A percentile compares a stretch with the other conserved stretches of the same genome.
Conservation (phyloP, 2,113 vertebrate genomes). For the Gallinago jamesoni region DNA sequence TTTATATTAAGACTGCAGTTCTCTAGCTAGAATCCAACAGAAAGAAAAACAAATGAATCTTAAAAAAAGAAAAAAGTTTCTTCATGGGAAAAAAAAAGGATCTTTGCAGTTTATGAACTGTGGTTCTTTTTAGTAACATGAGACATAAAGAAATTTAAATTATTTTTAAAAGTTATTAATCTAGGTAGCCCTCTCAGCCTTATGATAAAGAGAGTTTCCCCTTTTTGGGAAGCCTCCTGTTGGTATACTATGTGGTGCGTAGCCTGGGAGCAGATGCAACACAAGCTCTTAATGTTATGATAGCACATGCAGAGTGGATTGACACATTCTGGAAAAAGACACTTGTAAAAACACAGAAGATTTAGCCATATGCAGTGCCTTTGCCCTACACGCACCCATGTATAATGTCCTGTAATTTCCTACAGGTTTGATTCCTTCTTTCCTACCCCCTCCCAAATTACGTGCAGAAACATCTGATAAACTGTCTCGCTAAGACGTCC, state of each 20-base stretch:
- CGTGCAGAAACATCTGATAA: not conserved
- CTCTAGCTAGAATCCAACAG: not conserved
- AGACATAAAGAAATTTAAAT: not conserved
- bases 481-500: not conserved
- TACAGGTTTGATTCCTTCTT: not conserved
- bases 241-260: accelerated
- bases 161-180: not conserved
- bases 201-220: not conserved
- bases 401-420: not conserved
- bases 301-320: not conserved
- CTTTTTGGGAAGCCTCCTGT: not conserved
- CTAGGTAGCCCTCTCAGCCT: not conserved
- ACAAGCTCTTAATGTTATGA: not conserved
- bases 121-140: not conserved
- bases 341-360: not conserved
- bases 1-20: not conserved
- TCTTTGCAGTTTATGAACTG: not conserved
- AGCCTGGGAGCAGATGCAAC: not conserved
- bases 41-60: not conserved
- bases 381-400: not conserved
- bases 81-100: not conserved
- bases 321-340: not conserved
- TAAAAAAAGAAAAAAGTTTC: not conserved
- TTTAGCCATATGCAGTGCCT: not conserved
- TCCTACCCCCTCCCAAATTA: not conserved